A percentile compares a stretch with the other conserved stretches of the same genome.
These are phyloP conservation scores for Serripes groenlandicus DNA, from an alignment of 2,888 invertebrate genomes.

Conservation along the genomic window DNA sequence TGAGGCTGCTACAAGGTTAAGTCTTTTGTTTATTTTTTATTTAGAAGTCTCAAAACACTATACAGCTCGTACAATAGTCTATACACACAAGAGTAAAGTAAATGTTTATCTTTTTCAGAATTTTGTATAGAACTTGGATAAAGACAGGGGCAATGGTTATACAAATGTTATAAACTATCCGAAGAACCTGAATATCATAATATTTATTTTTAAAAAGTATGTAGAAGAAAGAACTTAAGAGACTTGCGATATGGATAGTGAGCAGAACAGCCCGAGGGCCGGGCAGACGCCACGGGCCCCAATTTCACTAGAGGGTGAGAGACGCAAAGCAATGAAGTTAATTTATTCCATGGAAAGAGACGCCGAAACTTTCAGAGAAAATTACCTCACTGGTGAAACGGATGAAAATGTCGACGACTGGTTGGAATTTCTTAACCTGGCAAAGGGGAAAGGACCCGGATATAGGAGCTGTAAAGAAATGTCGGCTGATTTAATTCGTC, in stretches of 20 bases:
- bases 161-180: too few relatives aligned
- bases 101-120: too few relatives aligned
- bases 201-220: too few relatives aligned
- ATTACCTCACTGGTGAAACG: conserved; percentile 65
- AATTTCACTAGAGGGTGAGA: conserved; percentile 77
- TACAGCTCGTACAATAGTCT: too few relatives aligned
- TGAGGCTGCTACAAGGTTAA: too few relatives aligned
- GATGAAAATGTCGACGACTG: conserved; percentile 68
- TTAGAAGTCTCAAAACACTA: too few relatives aligned
- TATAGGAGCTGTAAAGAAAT: conserved; percentile 58
- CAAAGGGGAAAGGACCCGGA: conserved; percentile 20
- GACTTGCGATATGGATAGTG: conserved; percentile 43
- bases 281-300: conserved; percentile 67
- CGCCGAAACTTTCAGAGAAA: conserved; percentile 67
- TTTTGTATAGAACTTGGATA: too few relatives aligned
- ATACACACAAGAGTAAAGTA: too few relatives aligned
- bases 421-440: conserved; percentile 63
- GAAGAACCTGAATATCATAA: too few relatives aligned
- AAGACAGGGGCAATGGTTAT: too few relatives aligned
- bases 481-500: conserved; percentile 47
- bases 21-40: too few relatives aligned
- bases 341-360: conserved; percentile 75
- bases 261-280: conserved; percentile 52
- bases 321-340: conserved; percentile 77
- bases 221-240: too few relatives aligned